Evolutionary conservation across 2,888 invertebrate species (phyloP), one percentile per base, ranked within the genome.

Genomic region (Andrena camellia): DNA sequence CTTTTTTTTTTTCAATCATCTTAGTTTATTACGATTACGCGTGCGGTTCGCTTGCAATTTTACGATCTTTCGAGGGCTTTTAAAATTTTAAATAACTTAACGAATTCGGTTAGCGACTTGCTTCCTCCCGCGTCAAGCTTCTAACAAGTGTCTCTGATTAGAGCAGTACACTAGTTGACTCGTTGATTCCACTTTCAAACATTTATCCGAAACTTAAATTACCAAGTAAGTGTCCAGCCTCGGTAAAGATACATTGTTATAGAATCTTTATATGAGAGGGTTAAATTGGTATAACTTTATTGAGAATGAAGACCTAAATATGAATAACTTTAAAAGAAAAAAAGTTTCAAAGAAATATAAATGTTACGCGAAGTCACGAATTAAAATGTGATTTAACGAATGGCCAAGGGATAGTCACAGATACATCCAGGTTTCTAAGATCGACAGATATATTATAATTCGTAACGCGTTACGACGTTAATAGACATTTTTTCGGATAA

Each of bases 401-500:
- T 85, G 88, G 77, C 74, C 78, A 77, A 83, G 67, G 67, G 63
- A 70, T 74, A 74, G 88, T 77, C 78, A 80, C 80, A 73, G 77
- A 73, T 83, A 66, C 75, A 71, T 77, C 60, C 79, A 75, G 87
- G 84, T 82, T 74, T 82, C 73, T 63, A 68, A 87, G 66, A 83
- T 78, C 72, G 83, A 83, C 78, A 76, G 72, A 64, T 85, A 85
- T 83, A 75, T 83, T 87, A 81, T 79, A 42, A 42, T 42, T 42
- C 42, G 17, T 42, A 84, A 81, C 59, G 60, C 82, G 84, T 79
- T 72, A 75, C 78, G 63, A 70, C 20, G 42, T 86, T 83, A 75
- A 84, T 88, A 88, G 85, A 83, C 88, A 86, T 86, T 91, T 86
- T 89, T 90, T 70, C 57, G 88, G 90, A 84, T 85, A 87, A 90